phyloP scores from a whole-genome alignment of 2,113 vertebrate species.

The Salvelinus fontinalis region DNA sequence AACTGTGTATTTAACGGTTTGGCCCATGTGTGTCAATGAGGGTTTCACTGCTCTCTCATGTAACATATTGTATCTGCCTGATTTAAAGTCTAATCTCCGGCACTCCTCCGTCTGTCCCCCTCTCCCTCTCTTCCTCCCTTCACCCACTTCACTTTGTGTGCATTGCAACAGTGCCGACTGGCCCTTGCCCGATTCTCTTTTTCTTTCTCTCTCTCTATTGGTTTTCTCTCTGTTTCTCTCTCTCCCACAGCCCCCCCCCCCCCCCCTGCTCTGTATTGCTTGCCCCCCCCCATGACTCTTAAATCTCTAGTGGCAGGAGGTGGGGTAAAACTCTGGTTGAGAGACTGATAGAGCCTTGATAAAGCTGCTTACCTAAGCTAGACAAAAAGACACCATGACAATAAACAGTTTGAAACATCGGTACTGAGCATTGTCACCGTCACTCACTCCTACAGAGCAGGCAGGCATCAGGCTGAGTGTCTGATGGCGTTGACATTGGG shows the following conservation, averaged over 20 bases:
- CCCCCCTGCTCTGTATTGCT: not conserved
- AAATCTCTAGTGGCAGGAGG: not conserved
- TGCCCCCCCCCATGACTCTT: not conserved
- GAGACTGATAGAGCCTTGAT: not conserved
- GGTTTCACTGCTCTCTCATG: too few species aligned
- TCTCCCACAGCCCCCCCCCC: not conserved
- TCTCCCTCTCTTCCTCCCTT: conserved; percentile 2
- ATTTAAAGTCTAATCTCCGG: too few species aligned
- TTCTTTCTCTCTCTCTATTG: not conserved
- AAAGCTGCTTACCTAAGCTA: not conserved
- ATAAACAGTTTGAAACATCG: not conserved
- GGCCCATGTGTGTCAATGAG: too few species aligned
- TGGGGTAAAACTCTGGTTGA: not conserved
- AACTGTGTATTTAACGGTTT: too few species aligned
- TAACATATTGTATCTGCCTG: too few species aligned
- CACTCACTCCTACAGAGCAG: not conserved
- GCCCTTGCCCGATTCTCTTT: not conserved
- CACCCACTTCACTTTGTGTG: conserved; percentile 27
- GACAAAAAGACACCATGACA: not conserved
- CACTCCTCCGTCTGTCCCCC: not conserved
- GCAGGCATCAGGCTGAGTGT: too few species aligned
- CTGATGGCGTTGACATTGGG: too few species aligned
- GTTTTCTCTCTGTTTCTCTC: not conserved
- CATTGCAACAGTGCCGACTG: conserved; percentile 2
- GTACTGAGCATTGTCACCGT: not conserved